Conservation (phyloP, 2,113 vertebrate species). For the Hypomesus transpacificus region DNA sequence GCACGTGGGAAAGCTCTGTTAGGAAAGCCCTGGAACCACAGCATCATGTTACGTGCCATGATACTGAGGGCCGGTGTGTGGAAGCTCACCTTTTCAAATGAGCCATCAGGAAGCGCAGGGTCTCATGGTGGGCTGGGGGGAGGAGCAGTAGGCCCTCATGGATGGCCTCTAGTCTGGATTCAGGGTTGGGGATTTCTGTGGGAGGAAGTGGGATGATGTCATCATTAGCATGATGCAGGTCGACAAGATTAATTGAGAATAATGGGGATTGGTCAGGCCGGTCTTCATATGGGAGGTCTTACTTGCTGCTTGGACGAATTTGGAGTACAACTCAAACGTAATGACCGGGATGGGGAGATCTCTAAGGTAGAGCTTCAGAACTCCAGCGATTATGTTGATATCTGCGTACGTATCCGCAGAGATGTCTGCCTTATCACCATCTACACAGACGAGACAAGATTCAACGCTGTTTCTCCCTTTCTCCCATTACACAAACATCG, state of each 20-base stretch:
- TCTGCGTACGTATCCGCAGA: slow-evolving; percentile 86
- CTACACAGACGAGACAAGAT: slow-evolving; percentile 66
- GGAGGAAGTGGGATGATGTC: slow-evolving; percentile 11
- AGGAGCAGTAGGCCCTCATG: slow-evolving; percentile 88
- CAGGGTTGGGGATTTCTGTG: slow-evolving; percentile 83
- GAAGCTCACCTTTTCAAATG: slow-evolving; percentile 90
- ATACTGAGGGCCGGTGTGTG: background rate
- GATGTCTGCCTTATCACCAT: slow-evolving; percentile 95
- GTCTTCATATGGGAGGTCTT: slow-evolving; percentile 59
- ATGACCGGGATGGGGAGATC: slow-evolving; percentile 95
- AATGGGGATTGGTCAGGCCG: background rate
- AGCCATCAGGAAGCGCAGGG: slow-evolving; percentile 92
- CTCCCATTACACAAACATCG: background rate
- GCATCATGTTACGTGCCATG: background rate
- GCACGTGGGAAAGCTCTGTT: background rate
- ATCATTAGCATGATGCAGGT: background rate
- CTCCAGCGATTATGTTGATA: slow-evolving; percentile 95
- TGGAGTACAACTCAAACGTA: slow-evolving; percentile 92
- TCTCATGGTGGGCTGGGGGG: slow-evolving; percentile 95
- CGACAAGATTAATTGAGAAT: background rate
- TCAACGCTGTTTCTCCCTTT: too few species aligned
- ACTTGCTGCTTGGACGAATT: slow-evolving; percentile 96
- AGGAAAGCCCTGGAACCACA: slow-evolving; percentile 14
- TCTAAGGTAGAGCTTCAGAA: slow-evolving; percentile 94
- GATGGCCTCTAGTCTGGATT: slow-evolving; percentile 89